These are phyloP conservation scores for Thymelicus acteon DNA, from an alignment of 2,888 invertebrate species.

Conservation along the genomic window DNA sequence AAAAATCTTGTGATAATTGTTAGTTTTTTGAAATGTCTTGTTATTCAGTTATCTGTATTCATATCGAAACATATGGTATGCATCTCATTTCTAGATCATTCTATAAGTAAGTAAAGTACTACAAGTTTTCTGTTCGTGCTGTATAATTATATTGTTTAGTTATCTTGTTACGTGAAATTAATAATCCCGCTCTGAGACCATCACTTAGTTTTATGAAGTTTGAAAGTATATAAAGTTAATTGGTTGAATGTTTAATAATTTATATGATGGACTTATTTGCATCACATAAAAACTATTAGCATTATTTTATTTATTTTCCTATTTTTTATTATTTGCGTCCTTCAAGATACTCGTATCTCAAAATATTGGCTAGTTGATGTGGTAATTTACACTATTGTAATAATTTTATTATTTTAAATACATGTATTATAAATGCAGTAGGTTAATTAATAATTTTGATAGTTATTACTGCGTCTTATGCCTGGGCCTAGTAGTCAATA, in stretches of 20 bases:
- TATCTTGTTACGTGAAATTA: conserved; percentile 3
- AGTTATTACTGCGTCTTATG: too few species aligned
- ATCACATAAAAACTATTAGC: not conserved
- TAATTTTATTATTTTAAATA: too few species aligned
- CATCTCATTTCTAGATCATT: conserved; percentile 31
- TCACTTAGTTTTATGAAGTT: not conserved
- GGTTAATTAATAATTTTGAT: too few species aligned
- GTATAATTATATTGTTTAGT: conserved; percentile 20
- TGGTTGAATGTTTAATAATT: not conserved
- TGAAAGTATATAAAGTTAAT: not conserved
- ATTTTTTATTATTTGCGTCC: not conserved
- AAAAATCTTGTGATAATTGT: too few species aligned
- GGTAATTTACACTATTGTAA: too few species aligned
- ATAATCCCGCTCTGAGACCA: conserved; percentile 9
- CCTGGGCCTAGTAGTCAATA: too few species aligned
- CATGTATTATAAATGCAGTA: too few species aligned
- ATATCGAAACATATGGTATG: not conserved
- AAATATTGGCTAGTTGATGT: conserved; percentile 1
- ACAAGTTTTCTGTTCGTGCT: conserved; percentile 19
- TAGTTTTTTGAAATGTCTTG: too few species aligned
- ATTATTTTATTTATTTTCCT: not conserved
- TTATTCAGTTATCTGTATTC: not conserved
- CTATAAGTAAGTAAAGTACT: conserved; percentile 16
- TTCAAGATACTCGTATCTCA: not conserved
- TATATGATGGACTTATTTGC: not conserved